These are phyloP conservation scores for Acanthiza pusilla DNA, from an alignment of 2,797 vertebrate species.

Conservation along the genomic window DNA sequence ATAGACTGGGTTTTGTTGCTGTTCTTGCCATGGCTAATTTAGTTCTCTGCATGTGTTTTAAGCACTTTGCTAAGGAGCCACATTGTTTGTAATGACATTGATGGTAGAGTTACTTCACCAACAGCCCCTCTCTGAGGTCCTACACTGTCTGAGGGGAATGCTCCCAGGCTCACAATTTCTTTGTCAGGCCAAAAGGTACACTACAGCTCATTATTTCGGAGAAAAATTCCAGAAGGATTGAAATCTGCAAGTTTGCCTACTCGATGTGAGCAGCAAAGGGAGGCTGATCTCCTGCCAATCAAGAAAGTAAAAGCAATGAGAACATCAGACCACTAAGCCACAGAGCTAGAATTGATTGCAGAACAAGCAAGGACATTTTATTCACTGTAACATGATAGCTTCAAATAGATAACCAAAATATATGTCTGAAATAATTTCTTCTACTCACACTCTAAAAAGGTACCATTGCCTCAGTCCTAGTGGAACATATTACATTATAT, in stretches of 20 bases:
- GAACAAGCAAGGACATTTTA: neutral
- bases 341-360: neutral
- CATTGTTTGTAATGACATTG: neutral
- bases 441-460: neutral
- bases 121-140: neutral
- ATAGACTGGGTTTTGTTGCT: neutral
- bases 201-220: neutral
- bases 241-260: neutral
- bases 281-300: neutral
- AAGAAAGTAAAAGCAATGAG: neutral
- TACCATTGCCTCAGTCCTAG: neutral
- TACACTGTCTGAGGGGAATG: neutral
- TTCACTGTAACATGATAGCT: neutral
- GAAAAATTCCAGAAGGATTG: neutral
- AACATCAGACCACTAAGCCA: neutral
- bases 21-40: constrained; percentile 16
- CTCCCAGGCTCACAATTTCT: neutral
- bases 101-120: neutral
- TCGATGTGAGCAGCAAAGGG: neutral
- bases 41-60: constrained; percentile 4
- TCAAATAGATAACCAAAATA: constrained; percentile 13
- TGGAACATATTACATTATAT: neutral
- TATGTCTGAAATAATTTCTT: neutral
- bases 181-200: neutral
- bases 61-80: neutral